Conservation (phyloP, 92 coral and sea anemone species). For the Chrysogorgia sp. region DNA sequence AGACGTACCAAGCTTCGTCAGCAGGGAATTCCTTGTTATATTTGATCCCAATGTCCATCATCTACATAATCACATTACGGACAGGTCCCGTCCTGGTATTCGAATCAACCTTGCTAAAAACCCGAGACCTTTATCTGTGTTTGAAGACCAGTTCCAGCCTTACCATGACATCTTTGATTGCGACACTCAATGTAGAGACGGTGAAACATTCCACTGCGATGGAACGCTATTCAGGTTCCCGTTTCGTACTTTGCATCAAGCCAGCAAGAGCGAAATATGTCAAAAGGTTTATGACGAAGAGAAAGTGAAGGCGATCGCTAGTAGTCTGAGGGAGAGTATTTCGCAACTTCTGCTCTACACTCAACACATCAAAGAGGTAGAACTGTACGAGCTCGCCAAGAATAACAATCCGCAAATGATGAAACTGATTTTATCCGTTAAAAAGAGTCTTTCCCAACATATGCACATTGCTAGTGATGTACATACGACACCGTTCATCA, state of each 20-base stretch:
- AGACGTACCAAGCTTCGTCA: constrained; percentile 77
- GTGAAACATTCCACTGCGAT: constrained; percentile 44
- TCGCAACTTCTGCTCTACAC: constrained; percentile 66
- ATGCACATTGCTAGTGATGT: neutral
- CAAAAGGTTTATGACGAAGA: neutral
- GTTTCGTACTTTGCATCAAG: constrained; percentile 77
- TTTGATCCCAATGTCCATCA: constrained; percentile 74
- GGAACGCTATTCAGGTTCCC: constrained; percentile 79
- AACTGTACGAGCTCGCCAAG: constrained; percentile 48
- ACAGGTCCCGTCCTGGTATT: constrained; percentile 73
- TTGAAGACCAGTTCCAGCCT: constrained; percentile 23
- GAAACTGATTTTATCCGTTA: constrained; percentile 62
- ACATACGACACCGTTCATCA: constrained; percentile 28
- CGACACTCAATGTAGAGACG: neutral
- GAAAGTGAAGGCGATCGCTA: neutral
- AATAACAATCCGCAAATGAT: constrained; percentile 30
- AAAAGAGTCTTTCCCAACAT: constrained; percentile 50
- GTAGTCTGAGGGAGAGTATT: constrained; percentile 55
- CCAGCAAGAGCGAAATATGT: constrained; percentile 25
- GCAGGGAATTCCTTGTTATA: constrained; percentile 62
- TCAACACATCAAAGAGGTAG: constrained; percentile 64
- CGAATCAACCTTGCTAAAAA: constrained; percentile 57
- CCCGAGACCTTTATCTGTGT: constrained; percentile 6
- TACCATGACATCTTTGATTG: constrained; percentile 8
- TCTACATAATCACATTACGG: constrained; percentile 49